phyloP scores from a whole-genome alignment of 2,797 vertebrate species.

The Labeo calbasu region DNA sequence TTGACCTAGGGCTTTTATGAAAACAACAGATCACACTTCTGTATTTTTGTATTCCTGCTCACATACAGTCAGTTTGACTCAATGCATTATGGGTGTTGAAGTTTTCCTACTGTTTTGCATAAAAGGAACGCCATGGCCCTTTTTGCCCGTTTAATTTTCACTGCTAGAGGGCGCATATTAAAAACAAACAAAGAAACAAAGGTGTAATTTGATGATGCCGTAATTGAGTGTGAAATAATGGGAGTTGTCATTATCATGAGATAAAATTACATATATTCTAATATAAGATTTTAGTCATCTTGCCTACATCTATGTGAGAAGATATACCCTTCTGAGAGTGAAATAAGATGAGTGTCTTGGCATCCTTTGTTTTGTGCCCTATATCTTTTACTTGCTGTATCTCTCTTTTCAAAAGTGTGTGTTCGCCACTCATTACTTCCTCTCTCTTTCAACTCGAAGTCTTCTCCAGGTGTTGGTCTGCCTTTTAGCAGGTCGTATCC shows the following conservation, averaged over 20 bases:
- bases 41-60: background rate
- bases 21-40: background rate
- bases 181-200: background rate
- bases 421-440: background rate
- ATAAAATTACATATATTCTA: background rate
- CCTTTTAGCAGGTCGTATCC: slow-evolving; percentile 6
- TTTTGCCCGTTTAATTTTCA: background rate
- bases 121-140: background rate
- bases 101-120: background rate
- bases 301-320: background rate
- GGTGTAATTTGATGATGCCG: too few species aligned
- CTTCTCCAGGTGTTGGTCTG: slow-evolving; percentile 25
- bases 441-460: background rate
- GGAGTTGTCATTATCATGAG: too few species aligned
- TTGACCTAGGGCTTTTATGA: background rate
- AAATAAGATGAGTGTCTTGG: background rate
- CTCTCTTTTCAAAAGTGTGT: background rate
- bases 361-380: background rate
- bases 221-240: too few species aligned
- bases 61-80: background rate
- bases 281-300: background rate
- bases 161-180: background rate
- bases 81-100: background rate
- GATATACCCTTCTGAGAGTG: background rate
- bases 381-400: background rate